phyloP scores from a whole-genome alignment of 2,888 invertebrate genomes.

The Sesia bembeciformis region DNA sequence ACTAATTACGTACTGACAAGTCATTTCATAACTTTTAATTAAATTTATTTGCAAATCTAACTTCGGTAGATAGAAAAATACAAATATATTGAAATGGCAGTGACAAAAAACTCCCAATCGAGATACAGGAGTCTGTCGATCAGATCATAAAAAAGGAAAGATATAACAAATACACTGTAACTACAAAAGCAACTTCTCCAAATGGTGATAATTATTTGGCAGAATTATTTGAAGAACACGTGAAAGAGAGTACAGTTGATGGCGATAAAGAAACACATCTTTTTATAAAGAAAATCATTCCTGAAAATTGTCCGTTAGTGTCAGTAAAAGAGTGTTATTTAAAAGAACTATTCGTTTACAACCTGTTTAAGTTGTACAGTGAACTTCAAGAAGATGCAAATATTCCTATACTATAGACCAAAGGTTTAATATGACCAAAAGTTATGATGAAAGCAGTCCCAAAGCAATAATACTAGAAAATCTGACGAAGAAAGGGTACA shows the following conservation, averaged over 20 bases:
- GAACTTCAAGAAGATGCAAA: constrained; percentile 17
- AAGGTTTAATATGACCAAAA: constrained; percentile 13
- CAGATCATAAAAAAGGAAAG: not conserved
- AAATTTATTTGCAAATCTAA: no score
- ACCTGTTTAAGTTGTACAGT: constrained; percentile 13
- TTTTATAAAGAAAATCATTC: constrained; percentile 30
- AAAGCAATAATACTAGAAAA: constrained; percentile 23
- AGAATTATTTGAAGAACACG: constrained; percentile 25
- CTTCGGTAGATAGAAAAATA: no score
- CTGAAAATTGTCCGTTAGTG: constrained; percentile 12
- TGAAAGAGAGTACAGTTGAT: constrained; percentile 27
- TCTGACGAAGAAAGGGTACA: constrained; percentile 21
- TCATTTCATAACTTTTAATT: no score
- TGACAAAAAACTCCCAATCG: not conserved
- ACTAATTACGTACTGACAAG: no score
- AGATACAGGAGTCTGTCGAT: not conserved
- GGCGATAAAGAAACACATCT: constrained; percentile 29
- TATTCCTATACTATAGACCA: constrained; percentile 12
- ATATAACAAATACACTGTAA: not conserved
- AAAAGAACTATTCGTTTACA: constrained; percentile 27
- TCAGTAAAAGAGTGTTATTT: constrained; percentile 20
- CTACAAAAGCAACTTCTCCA: constrained; percentile 1
- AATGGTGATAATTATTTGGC: constrained; percentile 35
- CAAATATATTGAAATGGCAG: no score
- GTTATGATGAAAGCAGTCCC: constrained; percentile 12